Base-by-base conservation (phyloP, 1,140 invertebrate species). In the Formica selysi region DNA sequence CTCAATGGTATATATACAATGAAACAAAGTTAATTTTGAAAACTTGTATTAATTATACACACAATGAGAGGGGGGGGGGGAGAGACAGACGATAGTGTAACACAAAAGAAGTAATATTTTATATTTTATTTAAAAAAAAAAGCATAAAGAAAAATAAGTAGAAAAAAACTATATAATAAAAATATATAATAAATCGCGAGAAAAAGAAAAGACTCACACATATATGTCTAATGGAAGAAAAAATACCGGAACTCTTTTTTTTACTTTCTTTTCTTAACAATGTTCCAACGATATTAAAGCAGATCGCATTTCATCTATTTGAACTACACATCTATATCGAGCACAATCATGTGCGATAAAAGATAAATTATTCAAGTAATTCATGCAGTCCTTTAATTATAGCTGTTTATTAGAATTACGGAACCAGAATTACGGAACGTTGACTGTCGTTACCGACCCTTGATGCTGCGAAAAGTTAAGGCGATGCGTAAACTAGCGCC, bases 391-490 rank as follows among this genome's bases (percentile, higher is more conserved):
- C 64, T 80, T 68, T 80, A 54, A 80, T 80, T 80, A 68, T 26
- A 19, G 51, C 44, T 54, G 13, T 68, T 44, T 32, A 22, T 13
- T 36, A 7, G 44, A 36, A 11, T 26, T 44, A 78, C 36, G 36
- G 48, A 67, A 22, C 7, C 48, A 13, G 44, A 36, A 11, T 36
- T 44, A 78, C 36, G 36, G 48, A 67, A 32, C 65, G 61, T 51
- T n/a, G 44, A 13, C 29, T 64, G 26, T n/a, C 19, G 13, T n/a
- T 80, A 48, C 2, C 44, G 13, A 2, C 13, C 11, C 8, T 32
- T 6, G 7, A 10, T 36, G 3, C 64, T 68, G 44, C 48, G 76
- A 80, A 68, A 80, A 80, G 76, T 79, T 79, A 79, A 54, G 76
- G 26, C 44, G n/a, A n/a, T 44, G 62, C 44, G 76, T 80, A 80